Evolutionary conservation across 2,797 vertebrate species (phyloP), one percentile per base, ranked within the genome.

Genomic region (Eurystomus glaucurus): DNA sequence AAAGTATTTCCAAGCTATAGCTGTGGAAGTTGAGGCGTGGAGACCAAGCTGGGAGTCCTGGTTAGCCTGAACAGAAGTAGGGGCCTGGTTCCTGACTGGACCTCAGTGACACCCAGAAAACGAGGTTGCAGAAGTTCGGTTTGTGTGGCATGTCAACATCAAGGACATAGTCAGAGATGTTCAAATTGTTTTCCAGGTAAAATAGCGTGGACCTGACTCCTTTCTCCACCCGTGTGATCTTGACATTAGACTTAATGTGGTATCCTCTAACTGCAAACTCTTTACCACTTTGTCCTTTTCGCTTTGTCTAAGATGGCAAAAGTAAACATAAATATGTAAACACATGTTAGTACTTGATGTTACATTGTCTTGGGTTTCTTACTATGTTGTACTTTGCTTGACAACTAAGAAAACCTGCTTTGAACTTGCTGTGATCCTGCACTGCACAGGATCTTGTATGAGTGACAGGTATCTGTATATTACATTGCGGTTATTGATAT

Each of bases 191-290:
- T 62, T 35, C 9, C 25, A 83, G 57, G 31, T 91, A 39, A 80
- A 85, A 83, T 5, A 21, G 4, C 9, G 11, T 46, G 39, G 35
- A 4, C 48, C 11, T 60, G 72, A 14, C 12, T 64, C 13, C 23
- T 20, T 69, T 62, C 3, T 76, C 23, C 17, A 29, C 9, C 0
- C 20, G 16, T 0, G 0, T 35, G 10, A 17, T 62, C 8, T 15
- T 90, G 28, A 50, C 11, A 4, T 57, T 75, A 87, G 61, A 31
- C 2, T n/a, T 54, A 10, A 31, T 14, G 26, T 9, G 21, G 18
- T 33, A n/a, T 75, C 21, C 12, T 64, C 17, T 66, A 57, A 37
- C 21, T 70, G 26, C 17, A 61, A 29, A 20, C 10, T 31, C 20
- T 55, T 50, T 39, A 35, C 8, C 7, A 7, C 29, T 68, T 79